Evolutionary conservation across 2,888 invertebrate species (phyloP).

Genomic region (Elgonia sp.): DNA sequence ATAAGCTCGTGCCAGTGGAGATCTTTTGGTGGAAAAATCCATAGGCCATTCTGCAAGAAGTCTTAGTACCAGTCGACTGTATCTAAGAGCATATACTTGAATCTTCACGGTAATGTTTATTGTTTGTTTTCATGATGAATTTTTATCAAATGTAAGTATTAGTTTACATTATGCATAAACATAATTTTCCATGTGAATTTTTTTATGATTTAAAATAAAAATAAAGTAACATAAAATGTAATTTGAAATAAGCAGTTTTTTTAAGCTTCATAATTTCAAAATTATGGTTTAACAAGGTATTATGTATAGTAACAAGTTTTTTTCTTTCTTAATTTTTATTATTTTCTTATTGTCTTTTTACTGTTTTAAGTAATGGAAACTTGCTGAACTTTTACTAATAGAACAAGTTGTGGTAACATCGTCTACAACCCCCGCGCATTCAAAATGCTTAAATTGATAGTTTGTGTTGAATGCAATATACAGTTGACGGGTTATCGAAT

Average conservation of each 20-base stretch:
- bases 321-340: no score
- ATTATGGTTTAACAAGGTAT: no score
- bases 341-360: no score
- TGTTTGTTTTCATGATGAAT: neutral
- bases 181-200: no score
- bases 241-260: no score
- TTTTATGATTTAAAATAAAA: no score
- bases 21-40: neutral
- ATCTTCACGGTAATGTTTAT: neutral
- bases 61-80: neutral
- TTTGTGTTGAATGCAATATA: neutral
- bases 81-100: neutral
- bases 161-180: neutral
- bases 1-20: neutral
- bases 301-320: no score
- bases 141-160: neutral
- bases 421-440: neutral
- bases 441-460: constrained; percentile 2
- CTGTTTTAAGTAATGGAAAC: no score
- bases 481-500: neutral
- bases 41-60: constrained; percentile 6
- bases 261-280: no score
- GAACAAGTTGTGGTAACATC: neutral
- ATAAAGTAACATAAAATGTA: no score
- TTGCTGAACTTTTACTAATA: neutral